Percentiles rank a stretch among this genome's conserved stretches.
Conservation (phyloP, 1,140 invertebrate species). For the Drosophila busckii region DNA sequence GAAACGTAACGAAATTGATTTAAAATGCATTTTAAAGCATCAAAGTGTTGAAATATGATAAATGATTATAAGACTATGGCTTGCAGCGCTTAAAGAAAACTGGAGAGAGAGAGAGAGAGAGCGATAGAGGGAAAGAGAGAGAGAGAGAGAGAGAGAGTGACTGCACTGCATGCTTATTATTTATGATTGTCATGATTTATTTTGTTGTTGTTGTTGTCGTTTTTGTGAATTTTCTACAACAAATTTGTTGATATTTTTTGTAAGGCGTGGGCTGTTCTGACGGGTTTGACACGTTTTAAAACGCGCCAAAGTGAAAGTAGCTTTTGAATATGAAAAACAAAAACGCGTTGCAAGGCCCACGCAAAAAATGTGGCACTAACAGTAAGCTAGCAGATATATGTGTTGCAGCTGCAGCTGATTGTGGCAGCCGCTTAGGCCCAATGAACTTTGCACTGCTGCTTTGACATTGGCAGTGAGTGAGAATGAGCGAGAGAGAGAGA, state of each 20-base stretch:
- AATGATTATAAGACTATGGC: conserved; percentile 59
- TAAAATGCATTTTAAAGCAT: conserved; percentile 77
- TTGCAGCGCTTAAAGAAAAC: conserved; percentile 12
- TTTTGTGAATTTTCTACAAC: no score
- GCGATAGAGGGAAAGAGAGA: conserved; percentile 1
- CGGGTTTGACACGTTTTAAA: conserved; percentile 57
- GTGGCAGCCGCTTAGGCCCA: conserved; percentile 13
- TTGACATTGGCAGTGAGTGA: conserved; percentile 25
- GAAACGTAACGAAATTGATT: conserved; percentile 71
- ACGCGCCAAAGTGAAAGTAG: conserved; percentile 60
- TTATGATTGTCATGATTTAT: conserved; percentile 19
- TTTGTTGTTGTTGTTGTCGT: conserved; percentile 6
- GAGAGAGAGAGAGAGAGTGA: conserved; percentile 7
- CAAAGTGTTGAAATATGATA: conserved; percentile 76
- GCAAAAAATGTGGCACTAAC: conserved; percentile 12
- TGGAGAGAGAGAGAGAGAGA: neutral
- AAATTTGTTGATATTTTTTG: no score
- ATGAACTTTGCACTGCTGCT: conserved; percentile 36
- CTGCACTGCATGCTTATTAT: conserved; percentile 7
- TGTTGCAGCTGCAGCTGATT: neutral
- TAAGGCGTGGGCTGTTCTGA: conserved; percentile 59
- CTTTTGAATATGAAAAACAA: conserved; percentile 30
- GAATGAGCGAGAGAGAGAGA: neutral
- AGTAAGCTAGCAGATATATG: neutral
- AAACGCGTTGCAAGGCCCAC: conserved; percentile 21